Evolutionary conservation across 2,797 vertebrate species (phyloP), one percentile per base, ranked within the genome.

Genomic region (Diglossa cyanea): DNA sequence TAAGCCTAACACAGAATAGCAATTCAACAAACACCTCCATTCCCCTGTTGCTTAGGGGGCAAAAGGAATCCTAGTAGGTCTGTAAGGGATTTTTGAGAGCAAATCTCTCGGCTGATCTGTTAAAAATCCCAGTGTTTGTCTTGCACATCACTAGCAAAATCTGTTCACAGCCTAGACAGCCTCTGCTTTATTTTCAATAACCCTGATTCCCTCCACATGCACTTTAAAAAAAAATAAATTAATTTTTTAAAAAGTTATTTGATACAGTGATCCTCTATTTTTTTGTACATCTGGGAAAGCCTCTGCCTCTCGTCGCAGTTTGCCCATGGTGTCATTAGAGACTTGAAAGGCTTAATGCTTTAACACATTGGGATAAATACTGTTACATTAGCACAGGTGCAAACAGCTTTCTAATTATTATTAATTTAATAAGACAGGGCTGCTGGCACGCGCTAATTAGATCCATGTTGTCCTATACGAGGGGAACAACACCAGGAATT

Each of bases 381-480:
- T 20, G 33, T 55, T 88, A 68, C 87, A 91, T 70, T 93, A 93
- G 73, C 80, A 91, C 93, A 97, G 94, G 91, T 96, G 94, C 82
- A 96, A 94, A 96, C 57, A 91, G 71, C 70, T 90, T 48, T 57
- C 51, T 61, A 81, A 92, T 93, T 76, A 61, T 81, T 86, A 95
- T 90, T 94, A 93, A 94, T 94, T 94, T 87, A 94, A 95, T 94
- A 75, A 88, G 40, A 63, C 1, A 1, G 51, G 3, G 17, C 87
- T 88, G 87, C 80, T 96, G 86, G 60, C 66, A 78, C 58, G 44
- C 6, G 2, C 90, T 96, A 92, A 97, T 95, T 92, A 86, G 75
- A 91, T 75, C 77, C 88, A 86, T 10, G 54, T 42, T 91, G 73
- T 58, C 84, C 83, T 71, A 7, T 24, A 67, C 0, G 1, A 76